Conservation (phyloP, 2,113 vertebrate genomes). For the Rhinoptilus africanus region DNA sequence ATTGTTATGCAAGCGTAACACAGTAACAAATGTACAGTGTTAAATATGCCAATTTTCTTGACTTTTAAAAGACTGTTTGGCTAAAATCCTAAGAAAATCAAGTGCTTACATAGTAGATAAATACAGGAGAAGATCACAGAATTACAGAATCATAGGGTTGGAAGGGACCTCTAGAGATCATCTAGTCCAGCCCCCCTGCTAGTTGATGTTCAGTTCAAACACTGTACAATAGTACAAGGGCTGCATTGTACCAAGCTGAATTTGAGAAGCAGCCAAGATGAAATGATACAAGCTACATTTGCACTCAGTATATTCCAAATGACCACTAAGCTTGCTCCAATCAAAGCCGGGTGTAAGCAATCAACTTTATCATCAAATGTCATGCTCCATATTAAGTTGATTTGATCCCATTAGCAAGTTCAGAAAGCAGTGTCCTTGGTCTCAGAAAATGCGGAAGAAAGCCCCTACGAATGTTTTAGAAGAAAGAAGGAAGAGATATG, state of each 20-base stretch:
- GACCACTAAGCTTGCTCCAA: conserved; percentile 13
- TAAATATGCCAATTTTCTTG: conserved; percentile 44
- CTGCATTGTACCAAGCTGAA: conserved; percentile 30
- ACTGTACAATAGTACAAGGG: conserved; percentile 41
- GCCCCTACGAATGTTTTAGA: neutral
- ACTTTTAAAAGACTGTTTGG: conserved; percentile 25
- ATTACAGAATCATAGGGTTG: too few relatives aligned
- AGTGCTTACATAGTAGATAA: conserved; percentile 7
- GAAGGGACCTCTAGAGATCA: too few relatives aligned
- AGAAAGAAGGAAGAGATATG: neutral
- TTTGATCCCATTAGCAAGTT: conserved; percentile 26
- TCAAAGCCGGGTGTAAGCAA: conserved; percentile 14
- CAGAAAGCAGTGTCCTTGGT: neutral
- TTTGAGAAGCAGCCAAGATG: conserved; percentile 32
- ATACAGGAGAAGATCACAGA: neutral
- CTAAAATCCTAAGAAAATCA: conserved; percentile 28
- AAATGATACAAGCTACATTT: conserved; percentile 4
- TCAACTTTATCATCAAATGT: conserved; percentile 15
- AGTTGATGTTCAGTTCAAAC: conserved; percentile 14
- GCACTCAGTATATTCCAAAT: neutral
- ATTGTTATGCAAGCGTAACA: neutral
- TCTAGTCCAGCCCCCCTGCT: too few relatives aligned
- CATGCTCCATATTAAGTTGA: neutral
- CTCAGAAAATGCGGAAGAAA: neutral
- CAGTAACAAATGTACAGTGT: conserved; percentile 46